Conservation (phyloP, 2,113 vertebrate species). For the Gorsachius goisagi region DNA sequence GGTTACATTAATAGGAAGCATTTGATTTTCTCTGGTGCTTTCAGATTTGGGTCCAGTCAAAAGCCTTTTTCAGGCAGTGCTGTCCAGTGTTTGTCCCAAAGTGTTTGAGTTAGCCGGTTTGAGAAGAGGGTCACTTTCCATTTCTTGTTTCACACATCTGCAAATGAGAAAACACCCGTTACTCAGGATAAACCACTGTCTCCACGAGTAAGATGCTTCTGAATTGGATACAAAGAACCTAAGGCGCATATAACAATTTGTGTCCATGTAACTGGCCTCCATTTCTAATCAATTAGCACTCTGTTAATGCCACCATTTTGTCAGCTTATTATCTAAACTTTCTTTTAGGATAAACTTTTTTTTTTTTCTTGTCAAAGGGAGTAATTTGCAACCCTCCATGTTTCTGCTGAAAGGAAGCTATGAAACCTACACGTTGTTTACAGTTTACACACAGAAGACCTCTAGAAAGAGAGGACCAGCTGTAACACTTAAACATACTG, state of each 20-base stretch:
- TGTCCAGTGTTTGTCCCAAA: conserved; percentile 91
- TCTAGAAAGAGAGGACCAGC: background rate
- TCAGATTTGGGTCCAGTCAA: conserved; percentile 71
- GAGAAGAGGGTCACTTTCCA: conserved; percentile 81
- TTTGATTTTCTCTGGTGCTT: conserved; percentile 92
- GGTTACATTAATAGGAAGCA: conserved; percentile 83
- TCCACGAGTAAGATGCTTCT: background rate
- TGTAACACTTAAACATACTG: background rate
- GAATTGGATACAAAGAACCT: background rate
- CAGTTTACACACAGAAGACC: background rate
- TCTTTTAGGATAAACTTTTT: background rate
- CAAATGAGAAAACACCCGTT: conserved; percentile 33
- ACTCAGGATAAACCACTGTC: background rate
- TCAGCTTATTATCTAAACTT: background rate
- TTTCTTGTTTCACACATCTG: conserved; percentile 88
- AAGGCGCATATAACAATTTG: background rate
- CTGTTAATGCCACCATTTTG: background rate
- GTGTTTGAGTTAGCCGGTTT: conserved; percentile 88
- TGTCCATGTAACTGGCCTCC: background rate
- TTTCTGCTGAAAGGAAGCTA: background rate
- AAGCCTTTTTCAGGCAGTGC: conserved; percentile 80
- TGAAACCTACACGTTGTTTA: background rate
- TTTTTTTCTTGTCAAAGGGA: background rate
- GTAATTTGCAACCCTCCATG: background rate
- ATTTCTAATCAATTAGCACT: background rate